Evolutionary conservation across 2,797 vertebrate species (phyloP).

Genomic region (Carcharodon carcharias): DNA sequence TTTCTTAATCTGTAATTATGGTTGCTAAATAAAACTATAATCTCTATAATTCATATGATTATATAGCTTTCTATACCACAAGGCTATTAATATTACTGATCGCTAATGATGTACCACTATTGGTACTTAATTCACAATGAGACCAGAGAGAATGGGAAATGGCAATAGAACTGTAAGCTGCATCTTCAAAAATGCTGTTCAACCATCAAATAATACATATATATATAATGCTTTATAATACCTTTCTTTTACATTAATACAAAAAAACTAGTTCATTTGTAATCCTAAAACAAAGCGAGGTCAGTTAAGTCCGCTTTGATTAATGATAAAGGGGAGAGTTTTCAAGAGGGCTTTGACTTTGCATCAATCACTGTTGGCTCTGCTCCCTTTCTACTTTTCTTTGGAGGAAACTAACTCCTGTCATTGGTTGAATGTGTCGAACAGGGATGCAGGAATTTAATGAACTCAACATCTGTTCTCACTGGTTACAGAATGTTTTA

Average conservation of each 20-base stretch:
- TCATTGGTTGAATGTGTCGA: conserved; percentile 44
- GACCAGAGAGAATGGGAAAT: background rate
- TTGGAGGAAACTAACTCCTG: conserved; percentile 41
- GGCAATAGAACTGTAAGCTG: conserved; percentile 42
- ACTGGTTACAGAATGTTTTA: conserved; percentile 42
- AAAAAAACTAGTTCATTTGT: conserved; percentile 6
- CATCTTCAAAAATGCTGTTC: conserved; percentile 43
- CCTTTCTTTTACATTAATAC: conserved; percentile 33
- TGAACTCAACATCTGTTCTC: conserved; percentile 42
- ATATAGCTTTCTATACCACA: background rate
- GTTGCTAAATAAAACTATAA: background rate
- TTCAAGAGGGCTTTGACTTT: conserved; percentile 40
- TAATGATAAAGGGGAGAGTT: conserved; percentile 38
- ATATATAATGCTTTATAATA: conserved; percentile 30
- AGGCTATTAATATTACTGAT: background rate
- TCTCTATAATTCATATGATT: background rate
- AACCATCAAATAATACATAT: conserved; percentile 39
- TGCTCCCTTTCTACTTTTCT: conserved; percentile 40
- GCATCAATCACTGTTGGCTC: conserved; percentile 42
- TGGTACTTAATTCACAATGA: background rate
- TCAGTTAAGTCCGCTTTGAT: conserved; percentile 40
- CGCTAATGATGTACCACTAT: background rate
- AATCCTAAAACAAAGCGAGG: conserved; percentile 41
- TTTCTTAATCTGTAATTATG: conserved; percentile 5
- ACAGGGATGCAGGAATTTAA: conserved; percentile 36